phyloP scores from a whole-genome alignment of 2,888 invertebrate genomes.

The Amblyjoppa fuscipennis region DNA sequence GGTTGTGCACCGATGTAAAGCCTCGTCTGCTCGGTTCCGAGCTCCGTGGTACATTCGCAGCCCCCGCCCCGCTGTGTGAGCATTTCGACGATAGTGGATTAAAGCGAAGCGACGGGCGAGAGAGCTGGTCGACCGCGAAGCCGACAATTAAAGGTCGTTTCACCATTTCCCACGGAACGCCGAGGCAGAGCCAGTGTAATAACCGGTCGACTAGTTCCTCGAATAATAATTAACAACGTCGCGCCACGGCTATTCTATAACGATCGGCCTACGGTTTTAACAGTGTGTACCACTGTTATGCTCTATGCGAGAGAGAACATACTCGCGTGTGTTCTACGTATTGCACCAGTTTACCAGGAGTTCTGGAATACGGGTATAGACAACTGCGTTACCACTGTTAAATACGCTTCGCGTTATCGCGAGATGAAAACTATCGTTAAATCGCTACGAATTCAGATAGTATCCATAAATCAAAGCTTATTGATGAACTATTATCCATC shows the following conservation, averaged over 20 bases:
- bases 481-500: not conserved
- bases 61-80: slow-evolving; percentile 6
- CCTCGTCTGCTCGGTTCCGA: slow-evolving; percentile 14
- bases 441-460: not conserved
- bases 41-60: slow-evolving; percentile 8
- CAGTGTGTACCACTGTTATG: slow-evolving; percentile 33
- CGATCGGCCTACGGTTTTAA: slow-evolving; percentile 31
- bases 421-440: slow-evolving; percentile 3
- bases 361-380: slow-evolving; percentile 18
- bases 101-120: slow-evolving; percentile 37
- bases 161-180: slow-evolving; percentile 29
- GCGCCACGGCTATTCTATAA: slow-evolving; percentile 18
- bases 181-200: slow-evolving; percentile 23
- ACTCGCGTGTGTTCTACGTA: not conserved
- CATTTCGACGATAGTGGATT: slow-evolving; percentile 33
- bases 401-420: slow-evolving; percentile 6
- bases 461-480: not conserved
- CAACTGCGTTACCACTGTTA: slow-evolving; percentile 1
- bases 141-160: slow-evolving; percentile 38
- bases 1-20: slow-evolving; percentile 5
- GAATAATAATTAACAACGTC: slow-evolving; percentile 50
- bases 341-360: slow-evolving; percentile 9
- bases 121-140: slow-evolving; percentile 28
- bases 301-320: not conserved
- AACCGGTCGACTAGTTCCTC: slow-evolving; percentile 36